phyloP scores from a whole-genome alignment of 2,797 vertebrate genomes.

The Miichthys miiuy region DNA sequence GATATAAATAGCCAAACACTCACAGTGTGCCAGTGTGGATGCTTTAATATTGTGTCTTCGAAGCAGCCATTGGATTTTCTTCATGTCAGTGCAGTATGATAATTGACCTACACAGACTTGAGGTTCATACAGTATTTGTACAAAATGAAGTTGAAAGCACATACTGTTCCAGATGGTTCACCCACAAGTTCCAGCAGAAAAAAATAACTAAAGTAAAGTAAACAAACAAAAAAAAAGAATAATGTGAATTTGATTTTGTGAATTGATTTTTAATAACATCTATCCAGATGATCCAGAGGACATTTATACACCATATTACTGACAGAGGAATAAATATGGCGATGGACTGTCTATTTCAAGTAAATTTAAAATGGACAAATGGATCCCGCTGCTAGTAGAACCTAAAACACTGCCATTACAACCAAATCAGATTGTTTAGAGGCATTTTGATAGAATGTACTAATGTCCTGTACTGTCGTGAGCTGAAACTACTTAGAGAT shows the following conservation, averaged over 20 bases:
- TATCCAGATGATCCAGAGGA: not conserved
- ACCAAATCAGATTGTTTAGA: not conserved
- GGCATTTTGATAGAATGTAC: too few species aligned
- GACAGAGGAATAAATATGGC: not conserved
- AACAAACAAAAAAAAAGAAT: not conserved
- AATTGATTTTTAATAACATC: too few species aligned
- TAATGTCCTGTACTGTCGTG: not conserved
- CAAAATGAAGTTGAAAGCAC: not conserved
- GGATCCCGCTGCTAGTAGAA: not conserved
- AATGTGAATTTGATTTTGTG: not conserved
- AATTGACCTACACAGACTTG: not conserved
- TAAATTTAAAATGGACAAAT: not conserved
- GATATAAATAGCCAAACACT: not conserved
- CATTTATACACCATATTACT: not conserved
- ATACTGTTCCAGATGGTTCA: not conserved
- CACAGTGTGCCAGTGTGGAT: not conserved
- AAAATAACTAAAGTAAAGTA: too few species aligned
- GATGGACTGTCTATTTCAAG: not conserved
- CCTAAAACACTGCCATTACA: not conserved
- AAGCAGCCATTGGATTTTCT: not conserved
- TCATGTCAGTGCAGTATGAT: not conserved
- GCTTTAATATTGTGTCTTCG: not conserved
- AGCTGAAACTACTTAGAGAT: not conserved
- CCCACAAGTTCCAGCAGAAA: not conserved
- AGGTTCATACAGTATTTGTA: not conserved